Conservation (phyloP, 2,113 vertebrate genomes). For the Gobiocypris rarus region DNA sequence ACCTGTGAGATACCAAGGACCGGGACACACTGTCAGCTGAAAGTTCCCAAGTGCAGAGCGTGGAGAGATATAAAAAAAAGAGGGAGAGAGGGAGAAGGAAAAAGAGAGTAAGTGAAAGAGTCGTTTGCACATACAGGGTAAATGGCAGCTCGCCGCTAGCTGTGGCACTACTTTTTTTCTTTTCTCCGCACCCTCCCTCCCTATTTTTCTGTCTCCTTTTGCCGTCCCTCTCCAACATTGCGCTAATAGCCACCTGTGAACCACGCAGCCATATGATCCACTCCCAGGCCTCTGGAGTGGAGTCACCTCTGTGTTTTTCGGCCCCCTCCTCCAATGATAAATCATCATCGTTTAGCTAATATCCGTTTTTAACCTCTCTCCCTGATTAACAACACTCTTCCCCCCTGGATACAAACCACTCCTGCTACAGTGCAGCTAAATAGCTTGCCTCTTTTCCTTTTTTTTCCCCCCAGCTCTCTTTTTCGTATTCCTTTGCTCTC, state of each 20-base stretch:
- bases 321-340: slow-evolving; percentile 59
- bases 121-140: slow-evolving; percentile 51
- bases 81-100: slow-evolving; percentile 38
- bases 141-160: slow-evolving; percentile 62
- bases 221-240: slow-evolving; percentile 55
- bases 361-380: slow-evolving; percentile 71
- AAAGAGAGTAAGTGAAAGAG: slow-evolving; percentile 45
- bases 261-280: slow-evolving; percentile 75
- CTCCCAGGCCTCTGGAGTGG: slow-evolving; percentile 71
- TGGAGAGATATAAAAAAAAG: slow-evolving; percentile 17
- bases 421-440: slow-evolving; percentile 57
- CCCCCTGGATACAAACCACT: slow-evolving; percentile 60
- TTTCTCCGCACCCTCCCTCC: slow-evolving; percentile 39
- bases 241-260: slow-evolving; percentile 76
- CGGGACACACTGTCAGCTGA: slow-evolving; percentile 44
- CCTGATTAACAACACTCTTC: slow-evolving; percentile 69
- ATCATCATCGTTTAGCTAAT: slow-evolving; percentile 65
- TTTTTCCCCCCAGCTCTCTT: slow-evolving; percentile 21
- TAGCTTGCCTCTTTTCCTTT: slow-evolving; percentile 44
- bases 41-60: slow-evolving; percentile 46
- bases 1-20: slow-evolving; percentile 51
- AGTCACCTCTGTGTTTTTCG: slow-evolving; percentile 60
- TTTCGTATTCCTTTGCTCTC: slow-evolving; percentile 40
- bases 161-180: slow-evolving; percentile 69
- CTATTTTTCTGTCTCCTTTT: slow-evolving; percentile 19